Evolutionary conservation across 2,888 invertebrate species (phyloP).

Genomic region (Spicauda simplicius): DNA sequence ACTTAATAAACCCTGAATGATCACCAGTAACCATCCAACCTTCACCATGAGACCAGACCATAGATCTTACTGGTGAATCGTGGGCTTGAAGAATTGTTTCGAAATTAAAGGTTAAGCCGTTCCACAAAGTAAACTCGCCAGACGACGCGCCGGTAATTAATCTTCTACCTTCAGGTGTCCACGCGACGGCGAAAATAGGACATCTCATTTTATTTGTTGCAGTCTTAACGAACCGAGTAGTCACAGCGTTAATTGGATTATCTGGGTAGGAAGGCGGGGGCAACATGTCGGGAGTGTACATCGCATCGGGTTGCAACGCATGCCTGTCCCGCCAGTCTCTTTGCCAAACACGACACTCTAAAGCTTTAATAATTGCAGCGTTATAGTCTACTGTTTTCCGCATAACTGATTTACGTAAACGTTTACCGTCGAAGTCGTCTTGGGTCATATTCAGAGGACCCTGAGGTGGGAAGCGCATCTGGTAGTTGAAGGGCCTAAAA

Average conservation of each 20-base stretch:
- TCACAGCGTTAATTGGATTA: constrained; percentile 98
- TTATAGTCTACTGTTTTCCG: constrained; percentile 99
- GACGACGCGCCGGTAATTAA: constrained; percentile 99
- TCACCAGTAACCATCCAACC: constrained; percentile 99
- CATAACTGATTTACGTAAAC: constrained; percentile 97
- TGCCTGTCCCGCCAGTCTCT: constrained; percentile 95
- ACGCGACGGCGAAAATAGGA: constrained; percentile 99
- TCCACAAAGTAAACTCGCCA: constrained; percentile 99
- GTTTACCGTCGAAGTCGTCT: constrained; percentile 97
- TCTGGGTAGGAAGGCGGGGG: constrained; percentile 97
- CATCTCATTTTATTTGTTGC: constrained; percentile 99
- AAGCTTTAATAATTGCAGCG: constrained; percentile 95
- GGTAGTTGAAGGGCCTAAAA: constrained; percentile 80
- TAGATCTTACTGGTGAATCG: constrained; percentile 98
- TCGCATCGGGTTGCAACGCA: constrained; percentile 96
- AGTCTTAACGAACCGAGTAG: constrained; percentile 98
- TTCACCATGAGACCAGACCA: constrained; percentile 99
- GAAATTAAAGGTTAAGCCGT: constrained; percentile 99
- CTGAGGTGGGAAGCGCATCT: constrained; percentile 81
- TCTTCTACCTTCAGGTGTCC: constrained; percentile 99
- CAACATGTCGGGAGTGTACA: constrained; percentile 96
- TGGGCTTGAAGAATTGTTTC: constrained; percentile 99
- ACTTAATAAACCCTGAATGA: constrained; percentile 99
- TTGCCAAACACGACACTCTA: constrained; percentile 98
- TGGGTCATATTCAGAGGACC: constrained; percentile 89